Evolutionary conservation across 2,113 vertebrate genomes (phyloP).

Genomic region (Oxygymnocypris stewartii): DNA sequence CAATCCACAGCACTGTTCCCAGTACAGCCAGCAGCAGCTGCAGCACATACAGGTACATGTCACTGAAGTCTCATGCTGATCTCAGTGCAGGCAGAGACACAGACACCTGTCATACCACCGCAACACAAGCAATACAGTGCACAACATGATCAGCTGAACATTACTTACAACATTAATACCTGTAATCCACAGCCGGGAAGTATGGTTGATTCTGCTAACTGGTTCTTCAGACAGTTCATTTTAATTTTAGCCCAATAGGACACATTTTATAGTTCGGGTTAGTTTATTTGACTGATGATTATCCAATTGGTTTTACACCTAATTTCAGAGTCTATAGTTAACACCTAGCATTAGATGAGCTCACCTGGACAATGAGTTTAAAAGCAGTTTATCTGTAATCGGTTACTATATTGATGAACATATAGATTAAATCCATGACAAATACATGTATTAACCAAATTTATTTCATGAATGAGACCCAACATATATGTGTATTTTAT

Average conservation of each 20-base stretch:
- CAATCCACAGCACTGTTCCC: slow-evolving; percentile 74
- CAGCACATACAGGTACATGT: slow-evolving; percentile 79
- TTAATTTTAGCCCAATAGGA: no score
- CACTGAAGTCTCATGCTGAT: neutral
- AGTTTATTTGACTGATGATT: no score
- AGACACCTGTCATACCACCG: neutral
- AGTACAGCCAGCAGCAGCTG: slow-evolving; percentile 81
- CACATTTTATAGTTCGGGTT: no score
- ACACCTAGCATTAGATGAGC: neutral
- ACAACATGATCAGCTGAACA: no score
- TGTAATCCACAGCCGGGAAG: no score
- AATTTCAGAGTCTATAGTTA: no score
- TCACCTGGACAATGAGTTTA: neutral
- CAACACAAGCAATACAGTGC: no score
- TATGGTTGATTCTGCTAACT: no score
- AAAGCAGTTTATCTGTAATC: neutral
- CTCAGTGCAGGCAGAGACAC: neutral
- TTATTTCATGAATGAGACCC: neutral
- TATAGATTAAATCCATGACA: neutral
- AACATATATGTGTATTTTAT: neutral
- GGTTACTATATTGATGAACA: neutral
- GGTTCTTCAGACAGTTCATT: no score
- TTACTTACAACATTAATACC: no score
- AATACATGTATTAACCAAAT: neutral
- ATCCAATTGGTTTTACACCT: no score